Evolutionary conservation across 2,113 vertebrate species (phyloP).

Genomic region (Pituophis catenifer): DNA sequence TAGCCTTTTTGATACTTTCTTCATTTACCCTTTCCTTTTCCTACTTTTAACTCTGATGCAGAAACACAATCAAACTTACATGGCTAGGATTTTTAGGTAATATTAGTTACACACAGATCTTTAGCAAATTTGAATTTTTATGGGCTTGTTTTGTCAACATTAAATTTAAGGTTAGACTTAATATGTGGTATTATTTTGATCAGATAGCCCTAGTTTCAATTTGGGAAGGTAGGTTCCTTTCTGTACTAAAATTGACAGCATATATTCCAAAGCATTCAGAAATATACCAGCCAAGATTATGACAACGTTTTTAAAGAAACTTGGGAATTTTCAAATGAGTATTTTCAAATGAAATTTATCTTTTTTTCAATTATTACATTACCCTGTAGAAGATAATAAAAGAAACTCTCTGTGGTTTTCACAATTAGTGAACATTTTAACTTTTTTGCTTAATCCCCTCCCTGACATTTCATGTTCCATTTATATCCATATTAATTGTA

Average conservation of each 20-base stretch:
- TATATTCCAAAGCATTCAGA: background rate
- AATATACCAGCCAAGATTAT: background rate
- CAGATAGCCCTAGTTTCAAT: background rate
- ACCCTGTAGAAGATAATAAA: background rate
- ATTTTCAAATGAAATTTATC: background rate
- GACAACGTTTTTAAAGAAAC: background rate
- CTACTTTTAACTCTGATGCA: slow-evolving; percentile 34
- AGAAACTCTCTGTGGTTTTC: background rate
- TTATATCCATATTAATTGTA: background rate
- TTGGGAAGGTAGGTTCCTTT: background rate
- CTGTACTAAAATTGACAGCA: background rate
- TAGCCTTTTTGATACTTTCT: slow-evolving; percentile 69
- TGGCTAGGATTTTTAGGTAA: slow-evolving; percentile 48
- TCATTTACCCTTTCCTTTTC: slow-evolving; percentile 55
- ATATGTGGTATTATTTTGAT: background rate
- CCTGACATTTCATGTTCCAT: background rate
- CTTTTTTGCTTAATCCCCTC: background rate
- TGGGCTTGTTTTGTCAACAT: slow-evolving; percentile 14
- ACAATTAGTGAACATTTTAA: background rate
- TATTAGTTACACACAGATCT: slow-evolving; percentile 15
- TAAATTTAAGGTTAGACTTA: background rate
- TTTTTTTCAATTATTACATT: background rate
- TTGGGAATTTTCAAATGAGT: background rate
- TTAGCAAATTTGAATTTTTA: background rate
- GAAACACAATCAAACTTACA: slow-evolving; percentile 37